Base-by-base conservation (phyloP, 2,113 vertebrate genomes). In the Leptobrachium leishanense region DNA sequence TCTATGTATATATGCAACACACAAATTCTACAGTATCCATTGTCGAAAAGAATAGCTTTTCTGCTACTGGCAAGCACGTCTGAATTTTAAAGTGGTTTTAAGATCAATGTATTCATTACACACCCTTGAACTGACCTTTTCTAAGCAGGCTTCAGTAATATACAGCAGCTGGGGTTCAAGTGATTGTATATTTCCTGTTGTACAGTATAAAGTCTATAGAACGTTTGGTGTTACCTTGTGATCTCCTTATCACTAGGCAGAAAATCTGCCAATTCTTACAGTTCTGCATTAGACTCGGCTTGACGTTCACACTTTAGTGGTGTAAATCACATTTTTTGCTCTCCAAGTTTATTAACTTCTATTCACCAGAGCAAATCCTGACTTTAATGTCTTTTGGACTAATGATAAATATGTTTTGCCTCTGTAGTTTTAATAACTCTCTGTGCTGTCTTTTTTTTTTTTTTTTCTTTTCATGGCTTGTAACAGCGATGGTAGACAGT, bases 351-450 rank as follows among this genome's bases (percentile, higher is more conserved):
- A 72, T 72, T 72, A 72, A 72, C 69, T 55, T 50, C n/a, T 54
- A 72, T 72, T 72, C 69, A 72, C 46, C 5, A 72, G 69, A 72
- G 69, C 46, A 55, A 13, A 72, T 53, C 69, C 46, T 40, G 50
- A 20, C 69, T 55, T 53, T 55, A n/a, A 72, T 72, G 46, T 72
- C 50, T 40, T 39, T 68, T 10, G 68, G 68, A 53, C 44, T 54
- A 54, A 72, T 72, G 50, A 72, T 72, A 55, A 55, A 72, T 72
- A 72, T 72, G 69, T 72, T 55, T 15, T 72, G 69, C 69, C 20
- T 55, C 69, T 72, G 69, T 72, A 72, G 69, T 55, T 72, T 72
- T 72, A 72, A 72, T 72, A 72, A 55, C 69, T 72, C 46, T 54
- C 69, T 13, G 13, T 40, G 50, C 69, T 72, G 46, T 40, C 46